Base-by-base conservation (phyloP, 2,888 invertebrate genomes). In the Ecdyonurus torrentis region DNA sequence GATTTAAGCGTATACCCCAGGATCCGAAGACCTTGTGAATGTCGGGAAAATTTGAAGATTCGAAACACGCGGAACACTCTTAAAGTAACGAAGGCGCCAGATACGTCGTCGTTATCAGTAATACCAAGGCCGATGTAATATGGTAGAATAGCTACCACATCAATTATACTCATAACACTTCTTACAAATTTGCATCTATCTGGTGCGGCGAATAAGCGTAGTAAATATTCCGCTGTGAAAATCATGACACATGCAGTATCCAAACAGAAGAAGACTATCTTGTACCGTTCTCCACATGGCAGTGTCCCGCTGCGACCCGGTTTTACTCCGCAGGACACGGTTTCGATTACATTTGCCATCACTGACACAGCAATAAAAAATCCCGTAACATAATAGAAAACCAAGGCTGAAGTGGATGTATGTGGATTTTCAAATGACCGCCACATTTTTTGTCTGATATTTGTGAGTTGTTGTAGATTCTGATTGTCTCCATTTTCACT, bases 211-310 rank as follows among this genome's bases (percentile, higher is more conserved):
- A 95, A 98, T 70, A 99, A 82, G 73, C 91, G 84, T 67, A 98
- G 80, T 69, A 97, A 79, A 76, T 99, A 99, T 77, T 99, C 98
- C 58, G 96, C 94, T 20, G 98, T 98, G 81, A 99, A 99, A 69
- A 99, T 99, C 93, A 99, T 98, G 69, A 99, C 99, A 78, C 99
- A 99, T 66, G 99, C 99, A 23, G 99, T 99, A 80, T 99, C 96
- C 77, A 99, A 79, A 77, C 98, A 99, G 81, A 99, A 99, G 82
- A 98, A 97, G 68, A 95, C 92, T 70, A 93, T 92, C 79, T 96
- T 94, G 79, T 96, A 99, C 67, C 94, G 85, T 77, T 98, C 98
- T 63, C 99, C 99, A 75, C 98, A 99, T 5, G 96, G 90, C 70
- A 91, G 78, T 15, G 90, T 90, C 52, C 91, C 91, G 63, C 90